A percentile compares a stretch with the other conserved stretches of the same genome.
phyloP scores from a whole-genome alignment of 2,113 vertebrate species.

The Ceuthmochares aereus region DNA sequence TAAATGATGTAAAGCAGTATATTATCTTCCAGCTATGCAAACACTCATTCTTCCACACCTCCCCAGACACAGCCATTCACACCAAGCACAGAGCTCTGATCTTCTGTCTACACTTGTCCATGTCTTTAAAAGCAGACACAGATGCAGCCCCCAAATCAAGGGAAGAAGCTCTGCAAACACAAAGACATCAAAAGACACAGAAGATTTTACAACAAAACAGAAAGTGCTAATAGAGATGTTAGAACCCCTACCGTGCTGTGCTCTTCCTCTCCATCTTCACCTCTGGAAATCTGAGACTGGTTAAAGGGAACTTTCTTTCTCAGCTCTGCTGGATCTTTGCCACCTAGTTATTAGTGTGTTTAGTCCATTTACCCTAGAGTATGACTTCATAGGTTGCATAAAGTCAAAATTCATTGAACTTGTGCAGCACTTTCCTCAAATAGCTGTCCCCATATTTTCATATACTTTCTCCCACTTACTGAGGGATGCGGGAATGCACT shows the following conservation, averaged over 20 bases:
- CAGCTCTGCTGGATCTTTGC: not conserved
- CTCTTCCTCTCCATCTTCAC: not conserved
- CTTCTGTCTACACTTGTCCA: not conserved
- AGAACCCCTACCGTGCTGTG: accelerated
- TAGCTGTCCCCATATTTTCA: not conserved
- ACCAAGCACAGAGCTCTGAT: not conserved
- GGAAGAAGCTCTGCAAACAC: not conserved
- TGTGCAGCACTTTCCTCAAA: not conserved
- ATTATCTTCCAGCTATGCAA: conserved; percentile 1
- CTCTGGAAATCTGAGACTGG: not conserved
- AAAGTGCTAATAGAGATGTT: not conserved
- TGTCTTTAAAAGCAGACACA: not conserved
- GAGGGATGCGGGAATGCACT: not conserved
- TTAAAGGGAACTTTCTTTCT: not conserved
- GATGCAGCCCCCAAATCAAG: not conserved
- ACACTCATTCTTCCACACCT: not conserved
- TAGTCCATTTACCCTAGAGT: not conserved
- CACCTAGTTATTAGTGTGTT: not conserved
- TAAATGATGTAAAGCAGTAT: not conserved
- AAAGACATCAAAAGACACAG: not conserved
- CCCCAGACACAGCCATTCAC: not conserved
- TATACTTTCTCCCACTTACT: not conserved
- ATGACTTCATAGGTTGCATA: not conserved
- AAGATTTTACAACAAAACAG: not conserved
- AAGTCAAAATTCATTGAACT: not conserved